phyloP scores from a whole-genome alignment of 2,888 invertebrate genomes.

The Tortrix viridana region DNA sequence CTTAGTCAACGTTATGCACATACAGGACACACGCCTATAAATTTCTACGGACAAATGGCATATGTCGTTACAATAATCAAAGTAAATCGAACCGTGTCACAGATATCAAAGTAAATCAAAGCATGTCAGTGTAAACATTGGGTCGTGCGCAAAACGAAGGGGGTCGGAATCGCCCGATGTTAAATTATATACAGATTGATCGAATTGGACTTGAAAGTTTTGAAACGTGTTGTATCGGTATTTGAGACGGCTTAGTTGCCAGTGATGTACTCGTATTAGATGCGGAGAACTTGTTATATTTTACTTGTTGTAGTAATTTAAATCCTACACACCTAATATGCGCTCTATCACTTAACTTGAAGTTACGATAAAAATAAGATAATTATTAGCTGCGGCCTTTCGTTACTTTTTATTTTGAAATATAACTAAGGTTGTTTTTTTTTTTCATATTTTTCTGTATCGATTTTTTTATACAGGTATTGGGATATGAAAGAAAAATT shows the following conservation, averaged over 20 bases:
- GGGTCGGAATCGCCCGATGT: background rate
- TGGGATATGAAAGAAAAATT: no score
- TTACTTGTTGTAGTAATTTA: no score
- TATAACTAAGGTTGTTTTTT: no score
- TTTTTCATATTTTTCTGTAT: no score
- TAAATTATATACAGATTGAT: slow-evolving; percentile 15
- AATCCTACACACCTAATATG: no score
- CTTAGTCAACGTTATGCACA: background rate
- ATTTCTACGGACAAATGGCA: slow-evolving; percentile 29
- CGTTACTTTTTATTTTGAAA: no score
- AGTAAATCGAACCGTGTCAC: slow-evolving; percentile 20
- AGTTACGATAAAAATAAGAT: no score
- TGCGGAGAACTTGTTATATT: no score
- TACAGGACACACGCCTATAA: slow-evolving; percentile 12
- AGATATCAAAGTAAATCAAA: slow-evolving; percentile 24
- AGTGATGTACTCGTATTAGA: no score
- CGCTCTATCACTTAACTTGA: no score
- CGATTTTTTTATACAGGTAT: no score
- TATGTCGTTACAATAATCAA: slow-evolving; percentile 16
- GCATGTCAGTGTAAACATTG: slow-evolving; percentile 17
- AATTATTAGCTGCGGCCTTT: no score
- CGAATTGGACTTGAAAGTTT: slow-evolving; percentile 2
- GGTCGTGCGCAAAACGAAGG: slow-evolving; percentile 5
- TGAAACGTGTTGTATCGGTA: background rate
- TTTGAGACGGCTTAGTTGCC: background rate